Conservation (phyloP, 2,113 vertebrate genomes). For the Ailurus styani region DNA sequence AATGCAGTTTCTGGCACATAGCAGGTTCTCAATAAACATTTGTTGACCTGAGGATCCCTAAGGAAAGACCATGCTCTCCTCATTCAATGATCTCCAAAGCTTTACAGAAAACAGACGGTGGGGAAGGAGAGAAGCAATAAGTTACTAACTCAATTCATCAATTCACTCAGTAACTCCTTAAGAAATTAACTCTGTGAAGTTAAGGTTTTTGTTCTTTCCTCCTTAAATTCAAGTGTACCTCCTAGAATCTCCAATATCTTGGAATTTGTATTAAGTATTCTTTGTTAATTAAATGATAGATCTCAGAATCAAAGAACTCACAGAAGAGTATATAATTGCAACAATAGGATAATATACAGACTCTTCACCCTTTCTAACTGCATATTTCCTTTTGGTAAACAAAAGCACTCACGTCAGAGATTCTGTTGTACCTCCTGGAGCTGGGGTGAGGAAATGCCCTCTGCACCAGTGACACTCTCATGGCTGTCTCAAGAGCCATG, state of each 20-base stretch:
- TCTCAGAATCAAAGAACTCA: slow-evolving; percentile 21
- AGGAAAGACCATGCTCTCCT: background rate
- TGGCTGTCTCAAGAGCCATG: background rate
- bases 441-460: background rate
- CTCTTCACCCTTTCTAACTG: background rate
- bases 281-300: background rate
- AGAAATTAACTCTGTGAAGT: background rate
- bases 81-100: background rate
- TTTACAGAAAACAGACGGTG: background rate
- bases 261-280: background rate
- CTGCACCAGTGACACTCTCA: background rate
- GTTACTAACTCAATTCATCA: background rate
- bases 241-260: background rate
- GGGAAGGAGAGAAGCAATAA: background rate
- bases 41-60: background rate
- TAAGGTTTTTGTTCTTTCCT: background rate
- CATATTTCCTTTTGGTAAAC: background rate
- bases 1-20: background rate
- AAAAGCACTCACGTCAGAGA: background rate
- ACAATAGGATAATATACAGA: background rate
- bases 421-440: background rate
- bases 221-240: background rate
- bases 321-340: background rate
- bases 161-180: background rate
- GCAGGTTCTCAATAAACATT: background rate